Evolutionary conservation across 2,113 vertebrate genomes (phyloP), one percentile per base, ranked within the genome.

Genomic region (Psittacara wagleri): DNA sequence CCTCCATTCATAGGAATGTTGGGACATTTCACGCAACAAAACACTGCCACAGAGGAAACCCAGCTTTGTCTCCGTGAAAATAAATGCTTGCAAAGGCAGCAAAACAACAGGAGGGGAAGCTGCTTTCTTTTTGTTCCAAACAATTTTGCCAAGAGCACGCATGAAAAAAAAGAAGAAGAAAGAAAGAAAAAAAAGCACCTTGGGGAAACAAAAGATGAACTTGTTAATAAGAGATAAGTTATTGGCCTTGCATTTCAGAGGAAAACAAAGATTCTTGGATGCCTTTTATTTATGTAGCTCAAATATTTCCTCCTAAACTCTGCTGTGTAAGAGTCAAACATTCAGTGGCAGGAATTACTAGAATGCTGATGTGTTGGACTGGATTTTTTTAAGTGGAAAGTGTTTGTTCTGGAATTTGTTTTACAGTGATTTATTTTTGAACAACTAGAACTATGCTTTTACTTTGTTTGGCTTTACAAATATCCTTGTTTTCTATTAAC

Each of bases 61-160:
- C 79, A 83, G 92, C 86, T 97, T 94, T 92, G 93, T 95, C 82
- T 90, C 81, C 87, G 3, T 46, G 75, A 92, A 95, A 96, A 95
- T 35, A 96, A 92, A 84, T 5, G 86, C 88, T 94, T 78, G 78
- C 86, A 95, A 85, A 90, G 68, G 23, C 95, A 95, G 68, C 92
- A 93, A 43, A 97, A 93, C 93, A 96, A 96, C 90, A 74, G 89
- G 92, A 95, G 94, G 94, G 92, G 92, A 97, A 95, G 55, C 95
- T 82, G 85, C 83, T 94, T 95, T 90, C 94, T 87, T 91, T 97
- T 84, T 66, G 82, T 66, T 93, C 94, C 76, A 79, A 84, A 94
- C 57, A 8, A 51, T 90, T 96, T 84, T 86, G 62, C 93, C 88
- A 86, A 68, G 41, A 97, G 80, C 62, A 8, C 37, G 22, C 22